Conservation (phyloP, 2,797 vertebrate species). For the Pempheris klunzingeri region DNA sequence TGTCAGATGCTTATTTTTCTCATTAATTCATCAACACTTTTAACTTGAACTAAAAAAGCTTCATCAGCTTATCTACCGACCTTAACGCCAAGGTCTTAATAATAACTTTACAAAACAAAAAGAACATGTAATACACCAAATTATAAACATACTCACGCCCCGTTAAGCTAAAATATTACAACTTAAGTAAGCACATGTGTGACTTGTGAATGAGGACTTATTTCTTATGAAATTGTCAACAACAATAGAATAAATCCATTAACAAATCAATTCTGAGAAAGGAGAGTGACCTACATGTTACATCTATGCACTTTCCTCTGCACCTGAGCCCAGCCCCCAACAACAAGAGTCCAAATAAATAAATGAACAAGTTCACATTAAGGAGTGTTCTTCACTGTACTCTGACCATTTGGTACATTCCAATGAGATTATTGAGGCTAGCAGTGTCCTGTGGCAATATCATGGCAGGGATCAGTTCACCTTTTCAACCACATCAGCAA, state of each 20-base stretch:
- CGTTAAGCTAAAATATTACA: constrained; percentile 60
- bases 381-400: constrained; percentile 58
- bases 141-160: constrained; percentile 74
- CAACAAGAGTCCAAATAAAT: constrained; percentile 63
- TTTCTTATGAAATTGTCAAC: constrained; percentile 47
- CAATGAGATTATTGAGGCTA: constrained; percentile 16
- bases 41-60: constrained; percentile 32
- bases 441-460: constrained; percentile 9
- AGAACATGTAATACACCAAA: constrained; percentile 54
- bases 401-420: constrained; percentile 38
- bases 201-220: constrained; percentile 57
- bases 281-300: constrained; percentile 54
- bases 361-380: constrained; percentile 68
- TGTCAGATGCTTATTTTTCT: constrained; percentile 52
- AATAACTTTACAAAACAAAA: constrained; percentile 60
- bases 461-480: constrained; percentile 5
- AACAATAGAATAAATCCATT: constrained; percentile 45
- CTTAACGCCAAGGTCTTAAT: constrained; percentile 43
- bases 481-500: background rate
- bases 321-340: constrained; percentile 5
- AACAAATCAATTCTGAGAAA: constrained; percentile 59
- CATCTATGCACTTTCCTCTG: constrained; percentile 55
- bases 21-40: constrained; percentile 55
- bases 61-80: constrained; percentile 47
- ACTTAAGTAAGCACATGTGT: constrained; percentile 60